These are phyloP conservation scores for Pampusana beccarii DNA, from an alignment of 2,113 vertebrate genomes.

Conservation along the genomic window DNA sequence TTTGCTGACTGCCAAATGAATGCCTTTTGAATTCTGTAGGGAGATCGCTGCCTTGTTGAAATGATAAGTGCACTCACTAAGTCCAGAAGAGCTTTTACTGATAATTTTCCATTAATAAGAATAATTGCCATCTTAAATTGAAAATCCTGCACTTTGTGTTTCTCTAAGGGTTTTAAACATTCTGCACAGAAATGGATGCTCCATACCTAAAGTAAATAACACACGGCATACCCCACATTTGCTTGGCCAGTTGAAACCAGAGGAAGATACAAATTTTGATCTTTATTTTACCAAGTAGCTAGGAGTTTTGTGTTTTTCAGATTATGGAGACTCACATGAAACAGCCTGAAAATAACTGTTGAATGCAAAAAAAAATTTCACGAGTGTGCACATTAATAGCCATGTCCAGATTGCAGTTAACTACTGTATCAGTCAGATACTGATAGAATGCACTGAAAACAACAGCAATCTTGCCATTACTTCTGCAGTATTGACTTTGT, in stretches of 20 bases:
- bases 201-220: not conserved
- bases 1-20: constrained; percentile 30
- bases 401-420: not conserved
- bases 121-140: constrained; percentile 39
- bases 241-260: not conserved
- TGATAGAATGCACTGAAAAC: not conserved
- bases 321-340: not conserved
- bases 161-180: constrained; percentile 3
- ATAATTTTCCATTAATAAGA: constrained; percentile 58
- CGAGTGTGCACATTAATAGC: rapidly evolving
- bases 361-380: rapidly evolving
- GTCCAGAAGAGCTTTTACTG: constrained; percentile 53
- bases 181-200: not conserved
- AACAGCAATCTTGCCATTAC: not conserved
- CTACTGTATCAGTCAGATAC: not conserved
- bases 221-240: rapidly evolving
- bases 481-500: not conserved
- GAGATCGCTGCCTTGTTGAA: not conserved
- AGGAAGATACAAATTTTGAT: not conserved
- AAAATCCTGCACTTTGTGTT: not conserved
- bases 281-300: not conserved
- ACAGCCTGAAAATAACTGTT: not conserved
- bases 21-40: constrained; percentile 41
- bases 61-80: constrained; percentile 39
- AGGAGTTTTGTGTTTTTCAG: not conserved